phyloP scores from a whole-genome alignment of 1,140 invertebrate species.

The Sitodiplosis mosellana region DNA sequence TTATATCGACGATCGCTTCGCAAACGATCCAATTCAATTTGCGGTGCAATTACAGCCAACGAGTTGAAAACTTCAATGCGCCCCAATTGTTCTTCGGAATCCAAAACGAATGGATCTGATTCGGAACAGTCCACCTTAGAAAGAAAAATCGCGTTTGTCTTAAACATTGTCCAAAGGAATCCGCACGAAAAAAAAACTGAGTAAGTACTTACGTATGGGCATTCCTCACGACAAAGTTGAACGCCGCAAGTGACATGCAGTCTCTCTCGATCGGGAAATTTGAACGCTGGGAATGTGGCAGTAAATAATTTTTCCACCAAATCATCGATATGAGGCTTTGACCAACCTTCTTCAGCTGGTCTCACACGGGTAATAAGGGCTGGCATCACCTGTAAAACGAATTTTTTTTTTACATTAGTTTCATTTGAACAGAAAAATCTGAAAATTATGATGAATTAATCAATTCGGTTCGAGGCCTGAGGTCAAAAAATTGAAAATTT shows the following conservation, averaged over 20 bases:
- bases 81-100: slow-evolving; percentile 29
- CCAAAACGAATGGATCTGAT: slow-evolving; percentile 11
- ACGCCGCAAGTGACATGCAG: slow-evolving; percentile 47
- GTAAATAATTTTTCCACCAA: slow-evolving; percentile 23
- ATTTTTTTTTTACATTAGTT: too few species aligned
- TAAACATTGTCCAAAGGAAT: neutral
- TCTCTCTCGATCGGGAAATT: slow-evolving; percentile 55
- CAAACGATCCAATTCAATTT: slow-evolving; percentile 40
- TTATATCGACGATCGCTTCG: slow-evolving; percentile 21
- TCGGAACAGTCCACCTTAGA: slow-evolving; percentile 25
- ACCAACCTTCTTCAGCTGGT: slow-evolving; percentile 23
- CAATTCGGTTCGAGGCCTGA: too few species aligned
- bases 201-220: slow-evolving; percentile 31
- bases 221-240: slow-evolving; percentile 44
- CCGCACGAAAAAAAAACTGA: neutral
- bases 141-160: neutral
- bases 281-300: slow-evolving; percentile 55
- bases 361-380: slow-evolving; percentile 15
- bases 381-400: slow-evolving; percentile 18
- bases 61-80: slow-evolving; percentile 57
- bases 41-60: slow-evolving; percentile 54
- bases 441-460: too few species aligned
- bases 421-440: too few species aligned
- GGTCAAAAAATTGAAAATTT: too few species aligned
- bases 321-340: slow-evolving; percentile 22